These are phyloP conservation scores for Herminia tarsipennalis DNA, from an alignment of 2,888 invertebrate genomes.

Conservation along the genomic window DNA sequence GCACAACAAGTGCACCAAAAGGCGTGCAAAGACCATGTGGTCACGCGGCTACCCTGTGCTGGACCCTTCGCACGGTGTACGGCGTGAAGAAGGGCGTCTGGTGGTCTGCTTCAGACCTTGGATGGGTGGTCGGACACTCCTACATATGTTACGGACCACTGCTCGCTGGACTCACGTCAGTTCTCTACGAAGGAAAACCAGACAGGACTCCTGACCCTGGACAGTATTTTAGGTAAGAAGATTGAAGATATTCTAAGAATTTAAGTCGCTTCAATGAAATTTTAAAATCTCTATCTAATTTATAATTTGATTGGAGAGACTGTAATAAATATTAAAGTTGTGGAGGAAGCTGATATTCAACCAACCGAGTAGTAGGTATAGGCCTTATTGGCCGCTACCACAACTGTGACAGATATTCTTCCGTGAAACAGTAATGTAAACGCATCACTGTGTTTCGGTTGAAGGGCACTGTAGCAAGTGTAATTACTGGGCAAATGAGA, in stretches of 20 bases:
- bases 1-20: conserved; percentile 79
- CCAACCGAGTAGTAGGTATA: no score
- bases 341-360: no score
- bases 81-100: conserved; percentile 92
- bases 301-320: no score
- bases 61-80: conserved; percentile 94
- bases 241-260: neutral
- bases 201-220: conserved; percentile 97
- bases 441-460: no score
- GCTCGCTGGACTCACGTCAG: conserved; percentile 91
- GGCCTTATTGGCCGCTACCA: no score
- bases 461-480: no score
- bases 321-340: no score
- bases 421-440: no score
- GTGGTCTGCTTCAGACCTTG: conserved; percentile 96
- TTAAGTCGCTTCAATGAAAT: no score
- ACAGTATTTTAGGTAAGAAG: conserved; percentile 92
- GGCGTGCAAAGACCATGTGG: conserved; percentile 96
- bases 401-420: no score
- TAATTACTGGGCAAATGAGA: no score
- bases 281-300: neutral
- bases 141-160: conserved; percentile 97
- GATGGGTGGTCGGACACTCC: conserved; percentile 98
- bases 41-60: conserved; percentile 93
- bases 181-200: conserved; percentile 97